A percentile compares a stretch with the other conserved stretches of the same genome.
phyloP scores from a whole-genome alignment of 2,113 vertebrate species.

The Aphyosemion australe region DNA sequence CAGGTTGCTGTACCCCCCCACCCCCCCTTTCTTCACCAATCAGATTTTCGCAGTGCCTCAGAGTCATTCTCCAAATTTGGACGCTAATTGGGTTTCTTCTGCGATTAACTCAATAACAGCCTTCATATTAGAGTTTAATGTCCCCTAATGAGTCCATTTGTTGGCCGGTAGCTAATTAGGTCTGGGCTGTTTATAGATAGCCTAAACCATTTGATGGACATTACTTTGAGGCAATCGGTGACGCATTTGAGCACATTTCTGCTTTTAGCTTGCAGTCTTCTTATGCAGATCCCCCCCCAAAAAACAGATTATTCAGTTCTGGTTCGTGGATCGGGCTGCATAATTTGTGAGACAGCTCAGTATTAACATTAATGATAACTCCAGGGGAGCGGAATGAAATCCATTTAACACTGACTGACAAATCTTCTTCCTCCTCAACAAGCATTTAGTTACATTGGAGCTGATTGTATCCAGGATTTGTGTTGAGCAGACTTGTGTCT shows the following conservation, averaged over 20 bases:
- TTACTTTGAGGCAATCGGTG: conserved; percentile 53
- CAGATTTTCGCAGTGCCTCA: conserved; percentile 48
- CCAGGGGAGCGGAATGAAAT: conserved; percentile 58
- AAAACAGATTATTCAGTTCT: conserved; percentile 57
- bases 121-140: conserved; percentile 78
- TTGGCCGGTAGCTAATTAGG: conserved; percentile 68
- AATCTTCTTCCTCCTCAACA: conserved; percentile 59
- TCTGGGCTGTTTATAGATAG: conserved; percentile 71
- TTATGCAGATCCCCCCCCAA: conserved; percentile 13
- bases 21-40: conserved; percentile 14
- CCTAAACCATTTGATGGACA: conserved; percentile 69
- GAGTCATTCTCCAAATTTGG: conserved; percentile 64
- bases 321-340: conserved; percentile 58
- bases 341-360: conserved; percentile 63
- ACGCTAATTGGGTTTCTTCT: conserved; percentile 71
- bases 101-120: conserved; percentile 77
- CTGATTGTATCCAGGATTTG: conserved; percentile 51
- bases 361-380: conserved; percentile 68
- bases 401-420: conserved; percentile 67
- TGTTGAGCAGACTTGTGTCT: conserved; percentile 37
- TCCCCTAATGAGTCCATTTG: conserved; percentile 73
- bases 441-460: conserved; percentile 52
- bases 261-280: conserved; percentile 36
- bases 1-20: conserved; percentile 15
- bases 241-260: conserved; percentile 40